Base-by-base conservation (phyloP, 2,113 vertebrate species). In the Silurus meridionalis region DNA sequence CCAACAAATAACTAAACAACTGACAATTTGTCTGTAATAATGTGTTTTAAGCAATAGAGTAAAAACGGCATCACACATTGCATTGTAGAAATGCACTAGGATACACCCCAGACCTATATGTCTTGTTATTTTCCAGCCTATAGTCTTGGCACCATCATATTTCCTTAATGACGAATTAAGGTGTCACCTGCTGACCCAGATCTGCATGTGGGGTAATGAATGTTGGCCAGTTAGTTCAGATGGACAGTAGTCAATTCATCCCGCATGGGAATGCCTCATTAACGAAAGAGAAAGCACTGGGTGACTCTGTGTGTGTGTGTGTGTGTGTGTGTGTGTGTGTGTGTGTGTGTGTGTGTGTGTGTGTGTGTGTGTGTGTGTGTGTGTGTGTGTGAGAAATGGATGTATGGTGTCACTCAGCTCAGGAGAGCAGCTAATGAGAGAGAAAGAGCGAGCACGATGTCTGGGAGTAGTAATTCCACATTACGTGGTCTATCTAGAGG, bases 341-440 rank as follows among this genome's bases (percentile, higher is more conserved):
- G 69, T 86, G 85, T 71, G 77, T 80, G 79, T 82, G 60, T 60
- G 25, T 81, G 79, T 69, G 28, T 83, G 64, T 28, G 64, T 57
- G 66, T 81, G 79, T 71, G 48, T 82, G 77, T 87, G 81, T 78
- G 81, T 83, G 74, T 71, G 82, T 84, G 83, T 82, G 57, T 81
- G 58, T 85, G 67, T 84, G 66, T 83, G 55, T 80, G 74, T 53
- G 52, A 50, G 77, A 95, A 97, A 98, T 97, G 97, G 96, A 99
- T 98, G 97, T 98, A 96, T 96, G 94, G 96, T 98, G 97, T 98
- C 97, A 97, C 96, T 99, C 97, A 97, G 96, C 95, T 95, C 95
- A 94, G 94, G 91, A 95, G 97, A 94, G 95, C 96, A 95, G 96
- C 97, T 99, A 99, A 98, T 98, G 96, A 98, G 97, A 93, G 95